Conservation (phyloP, 2,113 vertebrate species). For the Cinclus cinclus region DNA sequence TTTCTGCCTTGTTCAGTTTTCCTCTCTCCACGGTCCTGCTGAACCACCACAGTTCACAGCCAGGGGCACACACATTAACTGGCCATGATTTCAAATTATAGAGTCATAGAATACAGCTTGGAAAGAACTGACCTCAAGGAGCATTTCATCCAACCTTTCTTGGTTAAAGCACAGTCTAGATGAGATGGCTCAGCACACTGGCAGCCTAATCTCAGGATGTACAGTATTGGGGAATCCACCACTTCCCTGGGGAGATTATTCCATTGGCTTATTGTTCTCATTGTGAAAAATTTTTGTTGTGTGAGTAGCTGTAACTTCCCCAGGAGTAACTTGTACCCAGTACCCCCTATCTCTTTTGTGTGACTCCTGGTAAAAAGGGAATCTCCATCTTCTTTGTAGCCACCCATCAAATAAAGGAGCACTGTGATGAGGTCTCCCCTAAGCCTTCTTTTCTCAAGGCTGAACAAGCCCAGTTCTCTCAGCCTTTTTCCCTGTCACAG, state of each 20-base stretch:
- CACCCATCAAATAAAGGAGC: neutral
- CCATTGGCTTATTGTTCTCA: neutral
- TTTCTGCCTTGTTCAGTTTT: neutral
- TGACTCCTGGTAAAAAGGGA: neutral
- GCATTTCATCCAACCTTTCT: neutral
- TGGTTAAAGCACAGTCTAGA: neutral
- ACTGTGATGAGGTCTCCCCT: neutral
- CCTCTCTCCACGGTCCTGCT: neutral
- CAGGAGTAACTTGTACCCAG: neutral
- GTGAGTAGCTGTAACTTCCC: neutral
- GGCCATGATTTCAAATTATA: neutral
- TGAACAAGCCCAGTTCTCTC: neutral
- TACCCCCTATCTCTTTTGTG: neutral
- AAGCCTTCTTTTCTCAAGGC: neutral
- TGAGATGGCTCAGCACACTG: neutral
- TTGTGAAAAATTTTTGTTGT: neutral
- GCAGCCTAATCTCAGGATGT: neutral
- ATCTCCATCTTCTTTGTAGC: neutral
- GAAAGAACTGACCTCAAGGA: neutral
- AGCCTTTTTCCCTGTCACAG: neutral
- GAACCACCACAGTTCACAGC: neutral
- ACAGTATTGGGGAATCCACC: neutral
- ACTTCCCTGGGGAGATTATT: neutral
- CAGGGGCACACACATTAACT: neutral
- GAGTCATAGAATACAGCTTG: neutral